Conservation (phyloP, 2,888 invertebrate species). For the Phorcus lineatus region DNA sequence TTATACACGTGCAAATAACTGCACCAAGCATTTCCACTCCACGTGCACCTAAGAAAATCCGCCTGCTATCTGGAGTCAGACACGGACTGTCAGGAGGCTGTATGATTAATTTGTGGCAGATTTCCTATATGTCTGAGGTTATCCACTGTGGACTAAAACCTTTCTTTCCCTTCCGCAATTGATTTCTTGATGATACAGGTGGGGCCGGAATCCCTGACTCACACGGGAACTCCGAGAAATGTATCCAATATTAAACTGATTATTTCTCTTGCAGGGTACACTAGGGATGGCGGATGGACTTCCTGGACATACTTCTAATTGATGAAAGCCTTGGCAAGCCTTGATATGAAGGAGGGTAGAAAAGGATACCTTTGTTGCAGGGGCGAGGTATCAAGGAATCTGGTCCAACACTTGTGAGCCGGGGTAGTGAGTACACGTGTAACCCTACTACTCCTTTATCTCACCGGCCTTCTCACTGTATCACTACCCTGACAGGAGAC, state of each 20-base stretch:
- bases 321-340: slow-evolving; percentile 3
- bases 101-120: slow-evolving; percentile 15
- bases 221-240: slow-evolving; percentile 14
- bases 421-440: background rate
- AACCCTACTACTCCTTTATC: slow-evolving; percentile 8
- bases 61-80: background rate
- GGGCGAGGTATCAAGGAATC: background rate
- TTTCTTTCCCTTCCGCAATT: background rate
- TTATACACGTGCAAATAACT: slow-evolving; percentile 19
- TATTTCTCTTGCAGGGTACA: slow-evolving; percentile 5
- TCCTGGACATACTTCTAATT: background rate
- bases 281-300: background rate
- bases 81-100: background rate
- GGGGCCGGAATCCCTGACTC: background rate
- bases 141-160: background rate
- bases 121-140: slow-evolving; percentile 5
- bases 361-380: background rate
- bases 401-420: background rate
- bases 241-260: slow-evolving; percentile 22
- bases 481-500: background rate
- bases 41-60: background rate
- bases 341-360: slow-evolving; percentile 3
- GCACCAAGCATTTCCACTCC: slow-evolving; percentile 1
- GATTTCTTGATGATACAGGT: slow-evolving; percentile 1
- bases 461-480: background rate